A percentile compares a stretch with the other conserved stretches of the same genome.
Evolutionary conservation across 1,140 invertebrate species (phyloP).

Genomic region (Lordiphosa mommai): DNA sequence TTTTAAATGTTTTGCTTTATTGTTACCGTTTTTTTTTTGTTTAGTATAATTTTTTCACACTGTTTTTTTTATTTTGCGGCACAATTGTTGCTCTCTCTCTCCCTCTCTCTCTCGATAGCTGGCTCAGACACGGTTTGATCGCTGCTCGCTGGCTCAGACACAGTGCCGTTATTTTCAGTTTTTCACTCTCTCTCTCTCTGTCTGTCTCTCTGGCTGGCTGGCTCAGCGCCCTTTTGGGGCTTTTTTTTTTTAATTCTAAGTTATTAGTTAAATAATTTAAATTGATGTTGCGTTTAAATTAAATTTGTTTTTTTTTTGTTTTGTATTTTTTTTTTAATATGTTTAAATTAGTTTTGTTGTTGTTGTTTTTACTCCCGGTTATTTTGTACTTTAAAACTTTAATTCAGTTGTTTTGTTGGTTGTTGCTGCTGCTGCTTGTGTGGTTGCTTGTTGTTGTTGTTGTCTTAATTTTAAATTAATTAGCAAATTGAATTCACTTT

Average conservation of each 20-base stretch:
- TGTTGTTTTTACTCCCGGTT: conserved; percentile 71
- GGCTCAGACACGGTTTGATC: background rate
- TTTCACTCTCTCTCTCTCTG: conserved; percentile 23
- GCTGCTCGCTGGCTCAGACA: background rate
- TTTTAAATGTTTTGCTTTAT: conserved; percentile 70
- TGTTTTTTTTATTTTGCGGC: conserved; percentile 67
- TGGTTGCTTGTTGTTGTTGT: conserved; percentile 49
- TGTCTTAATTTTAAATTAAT: conserved; percentile 62
- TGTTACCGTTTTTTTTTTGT: conserved; percentile 32
- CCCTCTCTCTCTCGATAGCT: conserved; percentile 17
- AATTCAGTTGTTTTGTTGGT: conserved; percentile 72
- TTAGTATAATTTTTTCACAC: conserved; percentile 33
- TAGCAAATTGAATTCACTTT: conserved; percentile 74
- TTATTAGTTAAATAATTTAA: conserved; percentile 65
- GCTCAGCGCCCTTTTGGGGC: conserved; percentile 11
- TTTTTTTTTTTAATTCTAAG: conserved; percentile 37
- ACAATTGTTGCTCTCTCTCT: conserved; percentile 53
- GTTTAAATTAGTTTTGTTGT: conserved; percentile 63
- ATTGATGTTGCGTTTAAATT: conserved; percentile 78
- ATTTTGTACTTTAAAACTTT: conserved; percentile 80
- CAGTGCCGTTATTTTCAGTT: conserved; percentile 5
- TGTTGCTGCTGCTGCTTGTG: conserved; percentile 61
- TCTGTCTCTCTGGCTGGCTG: conserved; percentile 16
- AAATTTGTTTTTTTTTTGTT: conserved; percentile 51
- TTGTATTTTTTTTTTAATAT: conserved; percentile 49